phyloP scores from a whole-genome alignment of 2,888 invertebrate species.

The Mesorhabditis sp. region DNA sequence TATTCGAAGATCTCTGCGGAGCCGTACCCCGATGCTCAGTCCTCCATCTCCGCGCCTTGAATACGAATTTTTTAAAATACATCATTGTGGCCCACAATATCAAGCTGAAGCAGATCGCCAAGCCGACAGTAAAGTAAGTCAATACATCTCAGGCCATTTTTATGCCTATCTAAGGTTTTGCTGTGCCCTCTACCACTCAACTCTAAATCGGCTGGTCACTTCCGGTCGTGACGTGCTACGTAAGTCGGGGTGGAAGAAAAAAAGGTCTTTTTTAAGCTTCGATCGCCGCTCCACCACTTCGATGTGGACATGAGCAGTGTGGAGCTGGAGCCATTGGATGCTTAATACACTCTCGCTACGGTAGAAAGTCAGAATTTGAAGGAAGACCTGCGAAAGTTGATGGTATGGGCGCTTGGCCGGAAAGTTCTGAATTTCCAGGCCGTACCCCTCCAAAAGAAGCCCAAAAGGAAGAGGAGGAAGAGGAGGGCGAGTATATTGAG shows the following conservation, averaged over 20 bases:
- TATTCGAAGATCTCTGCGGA: constrained; percentile 31
- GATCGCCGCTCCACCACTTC: constrained; percentile 23
- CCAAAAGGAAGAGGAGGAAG: constrained; percentile 10
- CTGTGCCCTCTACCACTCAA: constrained; percentile 36
- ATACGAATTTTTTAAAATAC: constrained; percentile 30
- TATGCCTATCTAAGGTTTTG: constrained; percentile 22
- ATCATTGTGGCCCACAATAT: not conserved
- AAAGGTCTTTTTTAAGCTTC: constrained; percentile 19
- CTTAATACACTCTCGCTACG: constrained; percentile 19
- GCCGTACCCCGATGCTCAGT: constrained; percentile 26
- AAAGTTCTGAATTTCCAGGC: no score
- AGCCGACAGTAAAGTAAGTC: not conserved
- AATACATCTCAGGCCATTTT: not conserved
- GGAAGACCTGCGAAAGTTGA: constrained; percentile 7
- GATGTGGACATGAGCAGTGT: constrained; percentile 26
- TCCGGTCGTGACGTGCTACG: constrained; percentile 26
- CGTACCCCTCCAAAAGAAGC: constrained; percentile 7
- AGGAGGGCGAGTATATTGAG: constrained; percentile 22
- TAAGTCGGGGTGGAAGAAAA: constrained; percentile 11
- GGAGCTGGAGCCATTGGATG: constrained; percentile 34
- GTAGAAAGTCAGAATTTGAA: constrained; percentile 26
- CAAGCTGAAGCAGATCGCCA: not conserved
- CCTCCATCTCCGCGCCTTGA: constrained; percentile 23
- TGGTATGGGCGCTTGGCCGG: no score
- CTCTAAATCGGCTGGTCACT: constrained; percentile 28